Conservation (phyloP, 64 coral and sea anemone species). For the Acropora yongei region DNA sequence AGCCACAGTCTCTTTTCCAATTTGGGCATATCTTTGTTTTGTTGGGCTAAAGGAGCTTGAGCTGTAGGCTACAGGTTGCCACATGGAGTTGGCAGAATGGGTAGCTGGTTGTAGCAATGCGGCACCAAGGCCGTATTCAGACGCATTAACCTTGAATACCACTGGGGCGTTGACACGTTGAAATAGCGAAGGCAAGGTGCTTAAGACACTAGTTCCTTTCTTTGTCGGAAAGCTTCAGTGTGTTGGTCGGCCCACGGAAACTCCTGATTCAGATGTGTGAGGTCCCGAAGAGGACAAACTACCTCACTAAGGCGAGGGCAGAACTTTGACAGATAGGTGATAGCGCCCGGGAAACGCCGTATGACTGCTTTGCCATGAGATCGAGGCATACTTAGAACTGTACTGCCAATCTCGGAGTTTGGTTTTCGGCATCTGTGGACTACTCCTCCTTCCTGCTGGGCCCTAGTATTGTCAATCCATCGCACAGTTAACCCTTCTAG, state of each 20-base stretch:
- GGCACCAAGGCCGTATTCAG: constrained; percentile 36
- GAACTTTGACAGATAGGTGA: constrained; percentile 67
- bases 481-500: too few species aligned
- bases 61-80: too few species aligned
- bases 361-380: constrained; percentile 56
- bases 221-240: constrained; percentile 54
- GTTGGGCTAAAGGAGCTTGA: too few species aligned
- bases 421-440: neutral
- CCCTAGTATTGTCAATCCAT: too few species aligned
- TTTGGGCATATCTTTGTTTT: too few species aligned
- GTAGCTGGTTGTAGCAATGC: constrained; percentile 1
- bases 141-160: constrained; percentile 9
- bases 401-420: constrained; percentile 15
- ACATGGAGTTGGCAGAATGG: too few species aligned
- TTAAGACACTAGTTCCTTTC: constrained; percentile 49
- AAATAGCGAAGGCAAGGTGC: constrained; percentile 34
- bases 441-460: too few species aligned
- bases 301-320: constrained; percentile 59
- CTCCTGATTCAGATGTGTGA: constrained; percentile 55
- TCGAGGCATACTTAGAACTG: constrained; percentile 27
- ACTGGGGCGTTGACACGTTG: neutral
- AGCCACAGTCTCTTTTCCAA: too few species aligned
- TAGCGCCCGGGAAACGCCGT: constrained; percentile 31
- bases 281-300: constrained; percentile 46
- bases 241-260: constrained; percentile 68